Evolutionary conservation across 2,888 invertebrate genomes (phyloP), one percentile per base, ranked within the genome.

Genomic region (Pachycephus smyrnensis): DNA sequence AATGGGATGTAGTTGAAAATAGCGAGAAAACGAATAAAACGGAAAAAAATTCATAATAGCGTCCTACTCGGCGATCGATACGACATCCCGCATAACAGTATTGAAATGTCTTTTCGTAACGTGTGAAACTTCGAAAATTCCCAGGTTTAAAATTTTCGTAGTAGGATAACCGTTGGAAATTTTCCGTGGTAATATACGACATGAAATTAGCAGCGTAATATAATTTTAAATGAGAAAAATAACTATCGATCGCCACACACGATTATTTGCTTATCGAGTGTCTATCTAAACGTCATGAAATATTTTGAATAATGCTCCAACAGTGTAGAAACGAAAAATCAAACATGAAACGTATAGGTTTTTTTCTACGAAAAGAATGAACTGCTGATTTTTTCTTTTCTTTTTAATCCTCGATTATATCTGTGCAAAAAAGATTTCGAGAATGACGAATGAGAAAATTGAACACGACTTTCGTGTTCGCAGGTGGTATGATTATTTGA

Each of bases 11-110:
- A 23, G 40, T 9, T 55, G 40, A 23, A 23, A 55, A 55, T 55
- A 23, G 23, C 4, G 9, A 23, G 23, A 23, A 55, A 55, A 55
- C 23, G 23, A 23, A 55, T 55, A 23, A 55, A 55, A 23, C 6
- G 40, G 33, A 71, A 76, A 80, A 73, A 80, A 68, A 68, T 77
- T 78, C 79, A 68, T 77, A 81, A 81, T 78, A 35, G 71, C n/a
- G 11, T 40, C n/a, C 40, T 55, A 76, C 68, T 77, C 76, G 76
- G 78, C 81, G 81, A 80, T 80, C 80, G 68, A 73, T 15, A 23
- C n/a, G 71, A 55, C 73, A 68, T 36, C 32, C 74, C 68, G 32
- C 69, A 73, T 75, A 76, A 76, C 36, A 11, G 11, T n/a, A 12
- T 36, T 73, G n/a, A 36, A 73, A 33, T 73, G n/a, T 73, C 11